Base-by-base conservation (phyloP, 2,797 vertebrate genomes). In the Acrocephalus scirpaceus region DNA sequence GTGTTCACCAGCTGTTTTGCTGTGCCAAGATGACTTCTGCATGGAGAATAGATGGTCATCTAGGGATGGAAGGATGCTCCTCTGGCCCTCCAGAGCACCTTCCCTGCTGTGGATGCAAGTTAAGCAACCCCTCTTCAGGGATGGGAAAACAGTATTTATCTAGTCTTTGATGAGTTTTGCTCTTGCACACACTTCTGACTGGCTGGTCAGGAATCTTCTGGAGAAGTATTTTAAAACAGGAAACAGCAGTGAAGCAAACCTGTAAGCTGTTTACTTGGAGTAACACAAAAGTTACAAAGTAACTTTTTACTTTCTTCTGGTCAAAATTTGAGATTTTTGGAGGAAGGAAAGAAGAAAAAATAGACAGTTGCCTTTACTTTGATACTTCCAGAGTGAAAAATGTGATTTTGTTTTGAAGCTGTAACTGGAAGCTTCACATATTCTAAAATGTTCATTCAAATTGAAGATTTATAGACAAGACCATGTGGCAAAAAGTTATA, bases 341-440 rank as follows among this genome's bases (percentile, higher is more conserved):
- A 76, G 29, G 11, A 90, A 87, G 0, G 50, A 26, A 51, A 51
- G 72, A 74, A 62, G 4, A 30, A 61, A 62, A 87, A 34, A 12
- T 38, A 40, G 10, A 13, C 12, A 53, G 19, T 38, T 2, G 4
- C 36, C 21, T 64, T 92, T 78, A 87, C 66, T 88, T 66, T 85
- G 34, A 34, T 30, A 67, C 60, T 93, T 82, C 38, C 45, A 87
- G 86, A 92, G 62, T 32, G 3, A 74, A 92, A 84, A 84, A 75
- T 20, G 8, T 27, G 16, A 34, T 75, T 95, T 81, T 0, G 1
- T 75, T 93, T 88, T 22, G 9, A 74, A 93, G 62, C 27, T 66
- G 1, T 48, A 88, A 78, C 30, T 56, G 50, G 44, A 93, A 90
- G 32, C 30, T 66, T 92, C 48, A 12, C 18, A 32, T 57, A 74